Base-by-base conservation (phyloP, 2,888 invertebrate genomes). In the Dolomedes plantarius region DNA sequence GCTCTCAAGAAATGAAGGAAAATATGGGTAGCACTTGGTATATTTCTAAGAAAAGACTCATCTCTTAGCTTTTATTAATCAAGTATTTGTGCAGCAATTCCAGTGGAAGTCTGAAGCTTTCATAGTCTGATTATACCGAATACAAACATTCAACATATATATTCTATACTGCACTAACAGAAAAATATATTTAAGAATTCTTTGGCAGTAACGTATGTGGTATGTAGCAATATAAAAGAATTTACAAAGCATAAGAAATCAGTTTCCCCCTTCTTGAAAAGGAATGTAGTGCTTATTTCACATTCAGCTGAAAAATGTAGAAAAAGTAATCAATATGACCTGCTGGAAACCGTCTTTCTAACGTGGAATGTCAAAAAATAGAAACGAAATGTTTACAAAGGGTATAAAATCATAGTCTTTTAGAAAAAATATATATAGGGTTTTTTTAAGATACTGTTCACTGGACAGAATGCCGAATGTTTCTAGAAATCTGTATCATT, bases 131-230 rank as follows among this genome's bases (percentile, higher is more conserved):
- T 11, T 46, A 11, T 46, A 23, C 5, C 6, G 5, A 56, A 56
- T 56, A 56, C 56, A 56, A 56, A 56, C 56, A 56, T 56, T 56
- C 56, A 56, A 23, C 23, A 19, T 56, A 23, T 56, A 5, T 56
- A 56, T 11, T 23, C 19, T 56, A 56, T 23, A 56, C 11, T 1
- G 23, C 23, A 6, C 2, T 23, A 56, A 56, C 23, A 56, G 23
- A 56, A 56, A 56, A 56, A 56, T 46, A 56, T 56, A 23, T 56
- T 23, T 23, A 6, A 1, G 56, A 56, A 56, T 56, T 56, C 23
- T 56, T 23, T 56, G 23, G 2, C 19, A 56, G 56, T 5, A 56
- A 56, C 23, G 23, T 23, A 56, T 56, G 23, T 19, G 56, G 56
- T 56, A 23, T 56, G 56, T 2, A 23, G 23, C 56, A 5, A 56